phyloP scores from a whole-genome alignment of 2,888 invertebrate species.

The Drosophila percnosoma region DNA sequence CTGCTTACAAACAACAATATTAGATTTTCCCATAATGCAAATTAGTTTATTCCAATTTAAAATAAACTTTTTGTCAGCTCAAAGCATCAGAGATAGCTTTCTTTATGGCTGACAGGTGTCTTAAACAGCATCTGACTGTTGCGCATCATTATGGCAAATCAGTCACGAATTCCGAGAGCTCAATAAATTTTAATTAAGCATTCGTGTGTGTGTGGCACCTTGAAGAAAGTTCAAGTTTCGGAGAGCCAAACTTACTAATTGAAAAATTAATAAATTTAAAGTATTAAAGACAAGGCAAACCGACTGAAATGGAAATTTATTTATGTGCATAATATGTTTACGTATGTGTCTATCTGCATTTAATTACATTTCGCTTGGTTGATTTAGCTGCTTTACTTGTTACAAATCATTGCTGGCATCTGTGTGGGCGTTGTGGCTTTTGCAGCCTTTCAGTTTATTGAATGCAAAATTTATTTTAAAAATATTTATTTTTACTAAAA shows the following conservation, averaged over 20 bases:
- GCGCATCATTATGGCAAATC: slow-evolving; percentile 1
- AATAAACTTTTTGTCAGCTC: background rate
- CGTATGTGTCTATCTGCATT: slow-evolving; percentile 34
- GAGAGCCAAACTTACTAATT: background rate
- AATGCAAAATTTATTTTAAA: background rate
- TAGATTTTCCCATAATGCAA: slow-evolving; percentile 1
- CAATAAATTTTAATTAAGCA: slow-evolving; percentile 47
- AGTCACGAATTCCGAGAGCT: slow-evolving; percentile 14
- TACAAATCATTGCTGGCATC: slow-evolving; percentile 48
- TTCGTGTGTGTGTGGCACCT: background rate
- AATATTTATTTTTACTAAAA: background rate
- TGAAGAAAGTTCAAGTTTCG: background rate
- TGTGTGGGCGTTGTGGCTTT: slow-evolving; percentile 44
- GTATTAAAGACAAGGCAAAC: background rate
- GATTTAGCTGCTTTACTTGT: slow-evolving; percentile 44
- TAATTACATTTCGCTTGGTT: slow-evolving; percentile 49
- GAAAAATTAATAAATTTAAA: background rate
- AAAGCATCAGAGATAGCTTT: slow-evolving; percentile 3
- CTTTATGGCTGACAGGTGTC: slow-evolving; percentile 5
- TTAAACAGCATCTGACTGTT: background rate
- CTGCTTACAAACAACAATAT: background rate
- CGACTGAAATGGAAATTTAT: slow-evolving; percentile 1
- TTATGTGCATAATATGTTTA: slow-evolving; percentile 3
- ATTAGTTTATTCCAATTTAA: slow-evolving; percentile 1
- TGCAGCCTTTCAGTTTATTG: background rate